Percentiles rank a stretch among this genome's conserved stretches.
Conservation (phyloP, 2,888 invertebrate genomes). For the Idaea straminata region DNA sequence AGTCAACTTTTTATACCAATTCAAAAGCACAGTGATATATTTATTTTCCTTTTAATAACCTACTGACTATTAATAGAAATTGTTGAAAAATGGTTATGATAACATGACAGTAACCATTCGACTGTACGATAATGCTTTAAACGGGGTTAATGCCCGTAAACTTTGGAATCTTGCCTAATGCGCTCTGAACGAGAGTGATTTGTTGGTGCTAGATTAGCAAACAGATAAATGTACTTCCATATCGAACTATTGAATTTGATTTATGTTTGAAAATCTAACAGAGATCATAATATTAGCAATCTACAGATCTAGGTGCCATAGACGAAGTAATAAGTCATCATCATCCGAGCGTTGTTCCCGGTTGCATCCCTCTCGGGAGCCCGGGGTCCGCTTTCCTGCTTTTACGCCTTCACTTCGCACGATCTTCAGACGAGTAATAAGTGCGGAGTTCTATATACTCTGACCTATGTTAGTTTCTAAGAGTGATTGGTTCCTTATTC, state of each 20-base stretch:
- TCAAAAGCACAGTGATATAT: background rate
- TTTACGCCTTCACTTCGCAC: too few relatives aligned
- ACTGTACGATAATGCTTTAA: slow-evolving; percentile 32
- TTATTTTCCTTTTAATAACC: slow-evolving; percentile 1
- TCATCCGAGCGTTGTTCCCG: too few relatives aligned
- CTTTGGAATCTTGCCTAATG: slow-evolving; percentile 66
- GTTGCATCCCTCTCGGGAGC: too few relatives aligned
- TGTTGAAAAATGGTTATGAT: background rate
- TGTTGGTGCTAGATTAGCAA: slow-evolving; percentile 24
- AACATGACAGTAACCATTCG: background rate
- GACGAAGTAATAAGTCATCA: too few relatives aligned
- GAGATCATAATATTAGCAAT: background rate
- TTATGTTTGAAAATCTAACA: background rate
- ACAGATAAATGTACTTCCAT: background rate
- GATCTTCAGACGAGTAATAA: too few relatives aligned
- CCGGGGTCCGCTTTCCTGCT: too few relatives aligned
- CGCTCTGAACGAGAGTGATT: slow-evolving; percentile 44
- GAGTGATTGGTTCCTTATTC: too few relatives aligned
- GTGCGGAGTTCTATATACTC: too few relatives aligned
- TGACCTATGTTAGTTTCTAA: too few relatives aligned
- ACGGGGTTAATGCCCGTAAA: slow-evolving; percentile 53
- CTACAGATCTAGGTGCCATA: too few relatives aligned
- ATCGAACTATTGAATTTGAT: slow-evolving; percentile 1
- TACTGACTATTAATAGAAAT: slow-evolving; percentile 11
- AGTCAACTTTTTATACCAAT: background rate